Base-by-base conservation (phyloP, 1,140 invertebrate genomes). In the Lasaia peninsularis region DNA sequence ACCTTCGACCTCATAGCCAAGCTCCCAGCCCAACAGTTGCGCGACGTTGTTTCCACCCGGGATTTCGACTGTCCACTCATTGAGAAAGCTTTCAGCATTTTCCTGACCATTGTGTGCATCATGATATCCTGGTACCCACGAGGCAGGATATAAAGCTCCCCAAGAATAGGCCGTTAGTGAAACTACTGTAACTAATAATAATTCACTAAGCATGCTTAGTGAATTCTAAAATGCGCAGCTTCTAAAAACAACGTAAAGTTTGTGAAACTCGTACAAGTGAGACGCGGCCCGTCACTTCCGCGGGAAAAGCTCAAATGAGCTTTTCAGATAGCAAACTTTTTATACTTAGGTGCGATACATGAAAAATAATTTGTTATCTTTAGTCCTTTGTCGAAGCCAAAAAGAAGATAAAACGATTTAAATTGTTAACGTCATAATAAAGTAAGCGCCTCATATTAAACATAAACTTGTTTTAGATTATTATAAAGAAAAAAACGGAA, bases 1-100 rank as follows among this genome's bases (percentile, higher is more conserved):
- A 57, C 91, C 91, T 10, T 78, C 73, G 54, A 89, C 91, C 31
- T 77, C 72, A 68, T 91, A 93, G 56, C 90, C 71, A 16, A 90
- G 64, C 52, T 92, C 83, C 12, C 87, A 50, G 1, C 92, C 92
- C 14, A 93, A 63, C 53, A 89, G 71, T 63, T 91, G 78, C 1
- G 91, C 92, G 0, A 86, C 74, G 28, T 90, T 80, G 24, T 78
- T 80, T 21, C 91, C 91, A 12, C 91, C 91, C 1, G 80, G 77
- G 16, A 93, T 75, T 62, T 91, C 80, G 31, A 93, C 91, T 1
- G 91, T 88, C 92, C 92, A 93, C 71, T 92, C 91, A 59, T 92
- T 90, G 18, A 82, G 75, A 59, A 86, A 92, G 11, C 69, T 63
- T 21, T 80, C 77, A 5, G 70, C 65, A 3, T 72, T 58, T 62